Evolutionary conservation across 2,888 invertebrate genomes (phyloP), one percentile per base, ranked within the genome.

Genomic region (Aphidoletes aphidimyza): DNA sequence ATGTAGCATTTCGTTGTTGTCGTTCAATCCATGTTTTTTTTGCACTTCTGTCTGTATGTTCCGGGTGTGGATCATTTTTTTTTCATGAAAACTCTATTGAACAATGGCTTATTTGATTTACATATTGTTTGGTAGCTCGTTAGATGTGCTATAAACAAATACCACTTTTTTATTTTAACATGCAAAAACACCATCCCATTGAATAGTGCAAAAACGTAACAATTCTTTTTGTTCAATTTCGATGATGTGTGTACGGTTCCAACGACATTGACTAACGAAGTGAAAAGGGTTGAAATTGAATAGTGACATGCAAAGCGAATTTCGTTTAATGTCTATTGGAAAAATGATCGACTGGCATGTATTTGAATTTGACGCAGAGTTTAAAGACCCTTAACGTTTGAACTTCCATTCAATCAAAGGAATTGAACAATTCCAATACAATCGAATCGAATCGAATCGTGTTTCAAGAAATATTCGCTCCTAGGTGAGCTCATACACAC

Each of bases 101-200:
- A 69, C 69, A 69, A 69, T 69, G 30, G 69, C 30, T 69, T 69
- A 69, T 69, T 69, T 69, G 69, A 69, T 69, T 69, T 69, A 69
- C 69, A 69, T 69, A 69, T 69, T 69, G 69, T 69, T 69, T 69
- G 69, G 69, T 69, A 69, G 69, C 69, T 69, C 69, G 69, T 69
- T 69, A 69, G 30, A 69, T 69, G 69, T 69, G 69, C 69, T 30
- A 69, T 69, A 69, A 69, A 69, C 69, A 69, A 69, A 69, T 69
- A 69, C 69, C 69, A 34, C 14, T 69, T 69, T 42, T 42, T 42
- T 42, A n/a, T n/a, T n/a, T 69, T 34, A 14, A 69, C 69, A 69
- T 69, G 69, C 69, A 69, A 69, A 69, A 69, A 69, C 30, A 30
- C 69, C 30, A 14, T 69, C 14, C 17, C 11, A 6, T n/a, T 54